Evolutionary conservation across 2,113 vertebrate species (phyloP).

Genomic region (Takifugu flavidus): DNA sequence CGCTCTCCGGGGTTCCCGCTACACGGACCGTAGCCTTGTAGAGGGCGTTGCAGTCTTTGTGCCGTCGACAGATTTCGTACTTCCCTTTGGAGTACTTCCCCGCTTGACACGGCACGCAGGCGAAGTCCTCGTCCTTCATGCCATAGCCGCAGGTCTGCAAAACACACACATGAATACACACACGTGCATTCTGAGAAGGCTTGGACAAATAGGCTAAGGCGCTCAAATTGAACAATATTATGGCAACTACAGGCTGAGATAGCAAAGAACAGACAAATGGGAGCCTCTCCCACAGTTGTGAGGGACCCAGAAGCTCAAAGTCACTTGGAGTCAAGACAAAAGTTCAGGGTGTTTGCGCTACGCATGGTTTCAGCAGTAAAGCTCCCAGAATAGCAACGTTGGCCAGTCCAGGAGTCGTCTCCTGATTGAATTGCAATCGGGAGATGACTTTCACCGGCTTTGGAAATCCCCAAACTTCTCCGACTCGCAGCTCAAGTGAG

Average conservation of each 20-base stretch:
- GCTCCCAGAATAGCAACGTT: neutral
- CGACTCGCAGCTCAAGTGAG: too few relatives aligned
- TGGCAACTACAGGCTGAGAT: too few relatives aligned
- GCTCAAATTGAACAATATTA: too few relatives aligned
- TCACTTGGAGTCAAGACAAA: too few relatives aligned
- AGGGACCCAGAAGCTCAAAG: too few relatives aligned
- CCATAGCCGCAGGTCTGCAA: slow-evolving; percentile 89
- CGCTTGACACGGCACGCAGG: slow-evolving; percentile 84
- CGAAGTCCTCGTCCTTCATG: slow-evolving; percentile 89
- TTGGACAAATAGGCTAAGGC: too few relatives aligned
- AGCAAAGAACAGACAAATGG: too few relatives aligned
- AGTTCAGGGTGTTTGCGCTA: neutral
- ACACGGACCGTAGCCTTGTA: slow-evolving; percentile 87
- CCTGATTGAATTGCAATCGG: too few relatives aligned
- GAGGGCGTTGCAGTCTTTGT: slow-evolving; percentile 93
- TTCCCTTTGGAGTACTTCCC: slow-evolving; percentile 96
- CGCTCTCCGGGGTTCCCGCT: slow-evolving; percentile 85
- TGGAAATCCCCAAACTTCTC: too few relatives aligned
- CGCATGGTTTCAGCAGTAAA: neutral
- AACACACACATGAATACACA: slow-evolving; percentile 18
- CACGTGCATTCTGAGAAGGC: neutral
- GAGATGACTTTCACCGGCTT: too few relatives aligned
- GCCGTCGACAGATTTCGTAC: slow-evolving; percentile 94
- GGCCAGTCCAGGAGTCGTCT: too few relatives aligned
- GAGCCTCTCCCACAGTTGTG: too few relatives aligned